These are phyloP conservation scores for Dreissena polymorpha DNA, from an alignment of 1,140 invertebrate species.

Conservation along the genomic window DNA sequence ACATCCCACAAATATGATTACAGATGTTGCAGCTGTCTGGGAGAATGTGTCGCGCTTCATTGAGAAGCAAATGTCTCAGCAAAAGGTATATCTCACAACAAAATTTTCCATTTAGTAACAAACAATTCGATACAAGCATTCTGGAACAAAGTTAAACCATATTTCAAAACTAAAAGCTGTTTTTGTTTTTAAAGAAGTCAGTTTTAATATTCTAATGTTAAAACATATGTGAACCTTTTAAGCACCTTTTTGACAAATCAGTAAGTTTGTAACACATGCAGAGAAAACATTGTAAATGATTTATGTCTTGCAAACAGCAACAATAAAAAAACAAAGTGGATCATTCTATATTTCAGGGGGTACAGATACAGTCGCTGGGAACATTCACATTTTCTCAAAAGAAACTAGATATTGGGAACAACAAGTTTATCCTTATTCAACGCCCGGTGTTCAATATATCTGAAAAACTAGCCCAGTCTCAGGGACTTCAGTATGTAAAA, in stretches of 20 bases:
- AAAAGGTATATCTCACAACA: conserved; percentile 70
- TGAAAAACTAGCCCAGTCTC: conserved; percentile 78
- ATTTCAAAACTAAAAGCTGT: not conserved
- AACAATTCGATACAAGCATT: no score
- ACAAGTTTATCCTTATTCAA: conserved; percentile 77
- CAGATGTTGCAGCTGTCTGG: conserved; percentile 78
- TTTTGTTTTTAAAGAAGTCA: not conserved
- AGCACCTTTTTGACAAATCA: no score
- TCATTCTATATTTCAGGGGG: conserved; percentile 69
- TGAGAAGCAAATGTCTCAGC: conserved; percentile 77
- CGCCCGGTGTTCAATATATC: conserved; percentile 78
- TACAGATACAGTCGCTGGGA: conserved; percentile 75
- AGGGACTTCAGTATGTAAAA: conserved; percentile 75
- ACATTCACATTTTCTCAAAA: conserved; percentile 78
- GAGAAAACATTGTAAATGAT: no score
- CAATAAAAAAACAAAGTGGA: no score
- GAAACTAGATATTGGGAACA: conserved; percentile 78
- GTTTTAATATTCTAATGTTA: not conserved
- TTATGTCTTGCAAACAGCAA: no score
- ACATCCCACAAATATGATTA: conserved; percentile 35
- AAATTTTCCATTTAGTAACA: no score
- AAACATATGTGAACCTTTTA: no score
- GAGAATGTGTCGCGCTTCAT: conserved; percentile 77
- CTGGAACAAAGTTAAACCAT: no score
- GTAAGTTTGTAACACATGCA: no score